These are phyloP conservation scores for Ophion slaviceki DNA, from an alignment of 2,888 invertebrate genomes.

Conservation along the genomic window DNA sequence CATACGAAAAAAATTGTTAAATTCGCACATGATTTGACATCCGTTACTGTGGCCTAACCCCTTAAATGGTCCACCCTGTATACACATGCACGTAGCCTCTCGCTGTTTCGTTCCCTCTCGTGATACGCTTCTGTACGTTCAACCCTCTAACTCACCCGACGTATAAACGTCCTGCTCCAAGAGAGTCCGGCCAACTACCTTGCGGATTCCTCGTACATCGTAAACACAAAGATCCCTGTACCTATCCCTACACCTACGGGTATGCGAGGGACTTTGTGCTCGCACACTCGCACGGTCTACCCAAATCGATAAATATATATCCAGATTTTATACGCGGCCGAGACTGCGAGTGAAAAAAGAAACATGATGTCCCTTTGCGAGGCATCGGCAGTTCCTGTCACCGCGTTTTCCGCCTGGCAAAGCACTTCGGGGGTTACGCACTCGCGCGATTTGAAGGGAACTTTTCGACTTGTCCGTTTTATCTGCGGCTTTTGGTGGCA, in stretches of 20 bases:
- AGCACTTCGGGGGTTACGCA: no score
- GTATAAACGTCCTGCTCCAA: constrained; percentile 38
- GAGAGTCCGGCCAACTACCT: constrained; percentile 37
- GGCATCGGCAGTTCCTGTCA: no score
- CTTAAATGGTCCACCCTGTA: not conserved
- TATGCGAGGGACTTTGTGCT: not conserved
- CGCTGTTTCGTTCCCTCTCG: constrained; percentile 16
- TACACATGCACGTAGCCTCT: not conserved
- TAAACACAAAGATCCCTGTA: constrained; percentile 4
- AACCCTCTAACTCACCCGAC: constrained; percentile 42
- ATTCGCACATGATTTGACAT: no score
- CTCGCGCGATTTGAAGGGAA: no score
- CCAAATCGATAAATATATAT: not conserved
- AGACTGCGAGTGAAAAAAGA: not conserved
- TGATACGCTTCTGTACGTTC: constrained; percentile 14
- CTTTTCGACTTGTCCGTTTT: not conserved
- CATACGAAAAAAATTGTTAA: no score
- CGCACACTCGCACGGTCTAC: not conserved
- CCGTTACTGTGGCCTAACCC: no score
- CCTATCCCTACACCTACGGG: not conserved
- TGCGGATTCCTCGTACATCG: constrained; percentile 21
- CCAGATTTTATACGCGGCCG: no score
- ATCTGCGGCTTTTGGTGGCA: not conserved
- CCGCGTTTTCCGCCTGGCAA: no score
- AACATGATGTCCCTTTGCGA: no score